Conservation (phyloP, 2,888 invertebrate genomes). For the Eulithis prunata region DNA sequence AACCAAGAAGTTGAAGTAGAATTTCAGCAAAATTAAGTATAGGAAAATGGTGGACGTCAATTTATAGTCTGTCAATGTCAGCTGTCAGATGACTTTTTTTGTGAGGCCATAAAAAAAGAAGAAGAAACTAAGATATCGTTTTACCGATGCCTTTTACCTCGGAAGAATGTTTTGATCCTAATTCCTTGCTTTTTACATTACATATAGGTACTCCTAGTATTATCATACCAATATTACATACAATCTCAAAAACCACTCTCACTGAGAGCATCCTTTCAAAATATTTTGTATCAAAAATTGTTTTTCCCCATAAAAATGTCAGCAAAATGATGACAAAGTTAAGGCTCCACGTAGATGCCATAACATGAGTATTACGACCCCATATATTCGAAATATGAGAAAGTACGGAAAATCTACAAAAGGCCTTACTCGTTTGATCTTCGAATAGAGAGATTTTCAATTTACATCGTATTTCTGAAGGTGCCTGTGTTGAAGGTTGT, state of each 20-base stretch:
- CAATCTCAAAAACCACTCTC: not conserved
- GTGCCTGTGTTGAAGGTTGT: conserved; percentile 18
- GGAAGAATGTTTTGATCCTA: too few species aligned
- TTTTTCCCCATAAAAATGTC: conserved; percentile 15
- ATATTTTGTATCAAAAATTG: conserved; percentile 2
- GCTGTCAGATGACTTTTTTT: too few species aligned
- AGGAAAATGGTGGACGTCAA: conserved; percentile 2
- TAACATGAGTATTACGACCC: conserved; percentile 35
- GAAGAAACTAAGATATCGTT: too few species aligned
- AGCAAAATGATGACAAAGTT: conserved; percentile 32
- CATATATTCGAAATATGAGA: conserved; percentile 34
- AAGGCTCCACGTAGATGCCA: conserved; percentile 24
- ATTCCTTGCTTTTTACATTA: too few species aligned
- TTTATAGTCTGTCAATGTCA: too few species aligned
- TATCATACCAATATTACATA: too few species aligned
- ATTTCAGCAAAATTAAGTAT: too few species aligned
- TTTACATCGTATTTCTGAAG: conserved; percentile 67
- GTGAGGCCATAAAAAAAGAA: too few species aligned
- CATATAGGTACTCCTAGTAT: too few species aligned
- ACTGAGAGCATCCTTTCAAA: conserved; percentile 5
- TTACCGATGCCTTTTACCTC: too few species aligned
- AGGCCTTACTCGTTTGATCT: conserved; percentile 70
- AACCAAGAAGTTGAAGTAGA: too few species aligned
- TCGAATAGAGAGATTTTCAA: conserved; percentile 76
- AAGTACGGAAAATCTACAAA: conserved; percentile 58